Evolutionary conservation across 1,140 invertebrate genomes (phyloP).

Genomic region (Sweltsa coloradensis): DNA sequence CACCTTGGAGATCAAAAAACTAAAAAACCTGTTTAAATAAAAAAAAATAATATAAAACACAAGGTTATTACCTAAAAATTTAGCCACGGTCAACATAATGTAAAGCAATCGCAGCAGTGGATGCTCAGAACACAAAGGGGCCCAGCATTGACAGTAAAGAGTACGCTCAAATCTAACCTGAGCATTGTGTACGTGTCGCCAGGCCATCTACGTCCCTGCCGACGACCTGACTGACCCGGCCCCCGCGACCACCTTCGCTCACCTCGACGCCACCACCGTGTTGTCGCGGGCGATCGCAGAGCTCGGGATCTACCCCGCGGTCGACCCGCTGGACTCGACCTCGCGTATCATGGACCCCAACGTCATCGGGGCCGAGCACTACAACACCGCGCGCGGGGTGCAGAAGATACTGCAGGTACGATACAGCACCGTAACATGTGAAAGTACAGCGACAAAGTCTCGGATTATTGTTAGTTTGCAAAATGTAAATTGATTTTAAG

Average conservation of each 20-base stretch:
- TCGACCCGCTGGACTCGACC: constrained; percentile 72
- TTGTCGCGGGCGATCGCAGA: constrained; percentile 71
- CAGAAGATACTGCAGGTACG: constrained; percentile 66
- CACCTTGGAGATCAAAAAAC: too few relatives aligned
- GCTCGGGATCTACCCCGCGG: constrained; percentile 73
- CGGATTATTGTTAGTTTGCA: too few relatives aligned
- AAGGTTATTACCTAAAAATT: too few relatives aligned
- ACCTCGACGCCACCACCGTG: constrained; percentile 77
- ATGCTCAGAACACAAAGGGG: too few relatives aligned
- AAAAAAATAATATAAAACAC: too few relatives aligned
- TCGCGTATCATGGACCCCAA: constrained; percentile 72
- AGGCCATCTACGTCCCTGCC: constrained; percentile 77
- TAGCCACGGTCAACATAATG: too few relatives aligned
- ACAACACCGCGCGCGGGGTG: constrained; percentile 60
- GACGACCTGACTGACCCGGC: constrained; percentile 80
- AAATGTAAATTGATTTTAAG: too few relatives aligned
- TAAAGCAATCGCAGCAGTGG: too few relatives aligned
- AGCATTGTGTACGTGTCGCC: constrained; percentile 9
- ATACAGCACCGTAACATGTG: too few relatives aligned
- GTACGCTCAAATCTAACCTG: too few relatives aligned
- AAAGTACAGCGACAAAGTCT: not conserved
- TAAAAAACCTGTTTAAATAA: too few relatives aligned
- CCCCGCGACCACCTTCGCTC: constrained; percentile 72
- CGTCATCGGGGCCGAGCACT: constrained; percentile 66
- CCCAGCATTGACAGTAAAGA: too few relatives aligned